Evolutionary conservation across 2,797 vertebrate genomes (phyloP), one percentile per base, ranked within the genome.

Genomic region (Parotocinclus haroldoi): DNA sequence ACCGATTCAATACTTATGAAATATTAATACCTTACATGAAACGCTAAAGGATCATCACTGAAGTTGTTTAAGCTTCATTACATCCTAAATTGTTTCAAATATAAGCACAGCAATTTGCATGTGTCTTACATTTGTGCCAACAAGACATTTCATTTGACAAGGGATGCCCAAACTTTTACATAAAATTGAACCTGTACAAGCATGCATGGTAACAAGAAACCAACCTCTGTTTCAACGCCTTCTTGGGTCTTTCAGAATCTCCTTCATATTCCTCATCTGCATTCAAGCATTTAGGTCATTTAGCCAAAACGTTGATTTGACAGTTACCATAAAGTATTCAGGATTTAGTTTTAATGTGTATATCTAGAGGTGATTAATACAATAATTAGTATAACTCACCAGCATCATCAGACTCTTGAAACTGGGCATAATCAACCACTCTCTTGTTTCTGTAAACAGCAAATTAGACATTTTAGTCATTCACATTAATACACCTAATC

Each of bases 391-490:
- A 49, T 18, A 60, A 50, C 57, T 68, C 48, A 96, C 95, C 95
- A 88, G 94, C 94, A 84, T 96, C 96, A 78, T 99, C 96, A 78
- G 96, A 99, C 84, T 99, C 96, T 63, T 98, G 95, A 91, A 98
- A 99, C 85, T 99, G 96, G 76, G 96, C 97, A 80, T 99, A 99
- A 87, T 99, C 96, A 73, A 98, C 96, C 79, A 98, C 96, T 83
- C 98, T 96, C 91, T 95, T 94, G 90, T 98, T 99, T 92, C 96
- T 98, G 88, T 77, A 60, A 9, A 10, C 4, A 65, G 27, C 27
- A 27, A 27, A 27, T 27, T 27, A 5, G 27, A 27, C 27, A 27
- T 27, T 27, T 27, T 27, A 27, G 27, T 27, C 2, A 5, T 27
- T 27, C 27, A 27, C 27, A 5, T 27, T 27, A 27, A 27, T 27